These are phyloP conservation scores for Alentia gelatinosa DNA, from an alignment of 2,888 invertebrate species.

Conservation along the genomic window DNA sequence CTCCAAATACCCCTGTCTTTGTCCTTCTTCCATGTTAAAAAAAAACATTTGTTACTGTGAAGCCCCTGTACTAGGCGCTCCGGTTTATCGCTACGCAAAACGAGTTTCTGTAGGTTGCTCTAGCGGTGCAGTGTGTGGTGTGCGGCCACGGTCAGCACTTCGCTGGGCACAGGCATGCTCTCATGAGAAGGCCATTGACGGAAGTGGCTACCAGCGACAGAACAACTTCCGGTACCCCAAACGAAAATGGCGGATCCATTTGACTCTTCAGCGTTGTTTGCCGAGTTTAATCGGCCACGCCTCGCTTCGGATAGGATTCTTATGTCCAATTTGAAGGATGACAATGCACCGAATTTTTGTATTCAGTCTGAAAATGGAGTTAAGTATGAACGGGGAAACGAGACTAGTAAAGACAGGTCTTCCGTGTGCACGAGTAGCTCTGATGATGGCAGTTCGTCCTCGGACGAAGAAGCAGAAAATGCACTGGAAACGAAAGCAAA, in stretches of 20 bases:
- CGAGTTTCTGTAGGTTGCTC: too few species aligned
- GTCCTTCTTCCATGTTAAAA: too few species aligned
- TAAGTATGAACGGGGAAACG: not conserved
- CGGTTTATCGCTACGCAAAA: too few species aligned
- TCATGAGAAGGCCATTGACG: too few species aligned
- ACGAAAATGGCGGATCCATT: constrained; percentile 68
- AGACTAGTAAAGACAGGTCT: not conserved
- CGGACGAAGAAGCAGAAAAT: not conserved
- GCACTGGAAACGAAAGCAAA: not conserved
- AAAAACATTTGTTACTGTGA: too few species aligned
- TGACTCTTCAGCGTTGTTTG: constrained; percentile 74
- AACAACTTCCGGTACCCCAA: not conserved
- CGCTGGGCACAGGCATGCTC: too few species aligned
- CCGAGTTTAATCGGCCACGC: constrained; percentile 76
- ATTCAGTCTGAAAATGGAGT: not conserved
- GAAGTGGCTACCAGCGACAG: too few species aligned
- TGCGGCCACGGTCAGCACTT: too few species aligned
- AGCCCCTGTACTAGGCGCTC: too few species aligned
- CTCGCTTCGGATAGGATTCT: constrained; percentile 62
- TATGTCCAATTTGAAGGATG: constrained; percentile 36
- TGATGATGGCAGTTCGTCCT: not conserved
- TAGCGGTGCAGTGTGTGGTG: too few species aligned
- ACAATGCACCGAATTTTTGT: not conserved
- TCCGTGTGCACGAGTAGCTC: not conserved
- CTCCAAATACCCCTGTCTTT: too few species aligned